A percentile compares a stretch with the other conserved stretches of the same genome.
phyloP scores from a whole-genome alignment of 1,140 invertebrate species.

The Medauroidea extradentata region DNA sequence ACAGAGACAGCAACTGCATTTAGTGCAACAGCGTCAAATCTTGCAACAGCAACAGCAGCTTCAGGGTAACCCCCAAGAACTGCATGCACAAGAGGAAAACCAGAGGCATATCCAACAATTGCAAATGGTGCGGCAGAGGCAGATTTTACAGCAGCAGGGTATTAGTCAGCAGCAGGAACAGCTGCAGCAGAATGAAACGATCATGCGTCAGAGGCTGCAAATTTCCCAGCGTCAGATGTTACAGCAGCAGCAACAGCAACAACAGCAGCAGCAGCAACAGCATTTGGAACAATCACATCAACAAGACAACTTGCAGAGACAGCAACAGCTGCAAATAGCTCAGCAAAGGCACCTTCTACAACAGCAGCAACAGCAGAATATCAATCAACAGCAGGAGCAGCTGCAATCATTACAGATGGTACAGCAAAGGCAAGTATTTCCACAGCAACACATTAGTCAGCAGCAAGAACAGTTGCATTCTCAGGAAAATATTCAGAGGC shows the following conservation, averaged over 20 bases:
- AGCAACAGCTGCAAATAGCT: conserved; percentile 39
- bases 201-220: conserved; percentile 25
- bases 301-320: conserved; percentile 28
- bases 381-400: not conserved
- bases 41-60: conserved; percentile 42
- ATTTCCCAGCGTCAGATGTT: conserved; percentile 19
- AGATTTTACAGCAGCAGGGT: conserved; percentile 10
- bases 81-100: too few relatives aligned
- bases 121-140: conserved; percentile 33
- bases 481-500: not conserved
- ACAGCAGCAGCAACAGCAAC: conserved; percentile 43
- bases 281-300: not conserved
- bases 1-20: conserved; percentile 13
- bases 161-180: conserved; percentile 5
- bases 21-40: conserved; percentile 20
- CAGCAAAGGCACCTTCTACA: conserved; percentile 22
- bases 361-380: conserved; percentile 2
- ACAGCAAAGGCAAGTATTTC: conserved; percentile 32
- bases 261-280: conserved; percentile 35
- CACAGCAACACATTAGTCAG: conserved; percentile 37
- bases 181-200: conserved; percentile 41
- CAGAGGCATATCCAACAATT: conserved; percentile 27
- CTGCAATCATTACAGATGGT: conserved; percentile 1
- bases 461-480: conserved; percentile 25
- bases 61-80: too few relatives aligned